These are phyloP conservation scores for Andrena bicolor DNA, from an alignment of 2,888 invertebrate species.

Conservation along the genomic window DNA sequence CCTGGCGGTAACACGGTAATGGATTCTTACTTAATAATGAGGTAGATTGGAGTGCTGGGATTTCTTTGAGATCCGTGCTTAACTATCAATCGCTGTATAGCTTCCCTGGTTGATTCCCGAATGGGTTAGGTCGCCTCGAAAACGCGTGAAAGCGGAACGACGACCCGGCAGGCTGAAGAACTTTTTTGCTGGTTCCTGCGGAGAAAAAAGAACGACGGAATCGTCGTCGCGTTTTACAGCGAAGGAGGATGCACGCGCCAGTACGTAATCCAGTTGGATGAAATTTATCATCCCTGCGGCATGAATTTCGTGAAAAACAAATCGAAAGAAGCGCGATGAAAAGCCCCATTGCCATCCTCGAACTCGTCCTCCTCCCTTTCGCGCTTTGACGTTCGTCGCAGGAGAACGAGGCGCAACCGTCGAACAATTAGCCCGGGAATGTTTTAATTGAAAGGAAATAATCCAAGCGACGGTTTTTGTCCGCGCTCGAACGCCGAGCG, in stretches of 20 bases:
- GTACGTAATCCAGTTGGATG: slow-evolving; percentile 39
- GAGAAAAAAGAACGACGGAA: slow-evolving; percentile 19
- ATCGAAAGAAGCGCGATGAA: slow-evolving; percentile 25
- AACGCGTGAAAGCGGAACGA: not conserved
- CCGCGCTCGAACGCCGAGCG: slow-evolving; percentile 15
- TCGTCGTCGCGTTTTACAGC: slow-evolving; percentile 27
- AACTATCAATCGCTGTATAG: slow-evolving; percentile 5
- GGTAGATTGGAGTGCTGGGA: slow-evolving; percentile 31
- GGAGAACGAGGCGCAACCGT: not conserved
- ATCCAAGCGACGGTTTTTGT: slow-evolving; percentile 36
- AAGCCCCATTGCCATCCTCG: not conserved
- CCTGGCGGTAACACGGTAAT: slow-evolving; percentile 60
- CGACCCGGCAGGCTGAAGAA: slow-evolving; percentile 22
- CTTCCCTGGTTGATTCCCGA: not conserved
- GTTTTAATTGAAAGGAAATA: slow-evolving; percentile 49
- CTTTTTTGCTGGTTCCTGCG: slow-evolving; percentile 37
- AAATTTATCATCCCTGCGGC: slow-evolving; percentile 38
- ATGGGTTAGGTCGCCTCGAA: not conserved
- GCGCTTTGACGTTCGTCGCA: slow-evolving; percentile 15
- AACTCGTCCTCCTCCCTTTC: not conserved
- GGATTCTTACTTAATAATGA: slow-evolving; percentile 68
- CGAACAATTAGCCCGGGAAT: slow-evolving; percentile 33
- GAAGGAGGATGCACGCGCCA: slow-evolving; percentile 9
- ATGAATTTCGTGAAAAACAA: slow-evolving; percentile 27
- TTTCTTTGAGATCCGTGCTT: slow-evolving; percentile 42